Conservation (phyloP, 2,113 vertebrate species). For the Sander lucioperca region DNA sequence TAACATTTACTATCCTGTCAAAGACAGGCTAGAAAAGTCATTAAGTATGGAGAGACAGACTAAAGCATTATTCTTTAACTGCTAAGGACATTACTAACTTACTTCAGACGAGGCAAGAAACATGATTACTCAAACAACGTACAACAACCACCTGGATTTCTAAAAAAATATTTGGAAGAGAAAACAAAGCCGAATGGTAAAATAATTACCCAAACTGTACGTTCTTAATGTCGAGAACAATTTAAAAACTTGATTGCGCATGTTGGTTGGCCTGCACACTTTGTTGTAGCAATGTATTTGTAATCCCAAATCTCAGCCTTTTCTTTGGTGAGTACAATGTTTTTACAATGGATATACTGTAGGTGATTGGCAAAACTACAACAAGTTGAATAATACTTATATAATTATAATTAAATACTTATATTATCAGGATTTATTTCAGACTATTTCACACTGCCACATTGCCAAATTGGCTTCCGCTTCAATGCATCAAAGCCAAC, state of each 20-base stretch:
- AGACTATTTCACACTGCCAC: neutral
- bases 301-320: neutral
- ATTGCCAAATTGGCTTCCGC: neutral
- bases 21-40: neutral
- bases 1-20: neutral
- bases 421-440: neutral
- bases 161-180: neutral
- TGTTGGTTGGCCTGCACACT: neutral
- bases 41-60: neutral
- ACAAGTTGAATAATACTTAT: neutral
- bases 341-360: neutral
- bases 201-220: neutral
- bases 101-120: neutral
- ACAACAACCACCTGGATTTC: neutral
- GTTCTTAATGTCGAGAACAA: neutral
- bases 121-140: neutral
- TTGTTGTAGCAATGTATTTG: neutral
- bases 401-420: no score
- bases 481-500: neutral
- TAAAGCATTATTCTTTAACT: slow-evolving; percentile 7
- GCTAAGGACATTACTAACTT: no score
- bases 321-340: neutral
- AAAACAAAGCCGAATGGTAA: neutral
- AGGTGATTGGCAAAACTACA: neutral
- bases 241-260: neutral